These are phyloP conservation scores for Trachythela sp. DNA, from an alignment of 64 coral and sea anemone genomes.

Conservation along the genomic window DNA sequence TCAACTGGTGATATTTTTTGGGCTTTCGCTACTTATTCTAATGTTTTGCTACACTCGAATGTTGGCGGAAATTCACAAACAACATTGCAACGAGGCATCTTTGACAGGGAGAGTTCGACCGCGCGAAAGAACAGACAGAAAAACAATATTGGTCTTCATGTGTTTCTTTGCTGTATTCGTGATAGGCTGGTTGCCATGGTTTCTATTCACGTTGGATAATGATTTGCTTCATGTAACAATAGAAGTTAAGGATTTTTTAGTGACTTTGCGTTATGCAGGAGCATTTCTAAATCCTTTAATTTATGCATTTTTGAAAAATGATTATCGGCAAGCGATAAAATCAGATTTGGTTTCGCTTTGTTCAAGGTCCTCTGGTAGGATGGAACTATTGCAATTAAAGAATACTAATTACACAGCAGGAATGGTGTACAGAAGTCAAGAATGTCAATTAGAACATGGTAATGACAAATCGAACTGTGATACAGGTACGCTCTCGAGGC, in stretches of 20 bases:
- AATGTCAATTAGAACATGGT: no score
- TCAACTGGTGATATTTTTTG: not conserved
- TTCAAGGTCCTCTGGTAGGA: not conserved
- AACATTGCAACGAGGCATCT: not conserved
- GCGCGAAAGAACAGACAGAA: not conserved
- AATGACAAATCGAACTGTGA: not conserved
- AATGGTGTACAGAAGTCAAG: not conserved
- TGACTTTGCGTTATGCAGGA: not conserved
- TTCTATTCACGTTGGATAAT: not conserved
- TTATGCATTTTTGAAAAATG: constrained; percentile 1
- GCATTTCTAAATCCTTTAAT: not conserved
- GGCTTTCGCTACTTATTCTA: not conserved
- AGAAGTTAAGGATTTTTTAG: not conserved
- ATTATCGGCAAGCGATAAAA: not conserved
- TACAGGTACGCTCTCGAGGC: no score
- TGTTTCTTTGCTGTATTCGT: not conserved
- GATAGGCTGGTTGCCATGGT: constrained; percentile 15
- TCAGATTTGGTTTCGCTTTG: not conserved
- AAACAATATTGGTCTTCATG: not conserved
- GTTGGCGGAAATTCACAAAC: not conserved
- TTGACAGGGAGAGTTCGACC: not conserved
- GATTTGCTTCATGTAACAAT: not conserved
- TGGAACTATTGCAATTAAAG: not conserved
- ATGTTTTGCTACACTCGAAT: not conserved
- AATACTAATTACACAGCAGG: not conserved